These are phyloP conservation scores for Diabrotica undecimpunctata DNA, from an alignment of 1,140 invertebrate species.

Conservation along the genomic window DNA sequence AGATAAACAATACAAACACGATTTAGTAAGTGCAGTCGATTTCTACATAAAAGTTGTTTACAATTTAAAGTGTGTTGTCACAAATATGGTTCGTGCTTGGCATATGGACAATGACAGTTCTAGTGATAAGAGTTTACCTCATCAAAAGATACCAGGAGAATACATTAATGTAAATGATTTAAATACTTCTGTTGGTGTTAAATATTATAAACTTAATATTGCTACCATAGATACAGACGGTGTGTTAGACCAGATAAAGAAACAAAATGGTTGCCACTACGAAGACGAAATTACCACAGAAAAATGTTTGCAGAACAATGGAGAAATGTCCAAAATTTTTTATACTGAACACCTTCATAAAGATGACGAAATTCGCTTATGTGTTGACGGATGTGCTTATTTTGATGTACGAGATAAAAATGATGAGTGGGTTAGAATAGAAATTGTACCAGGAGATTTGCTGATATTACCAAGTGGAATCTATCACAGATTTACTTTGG, in stretches of 20 bases:
- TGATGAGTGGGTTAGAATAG: constrained; percentile 93
- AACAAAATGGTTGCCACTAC: constrained; percentile 80
- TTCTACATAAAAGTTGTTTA: no score
- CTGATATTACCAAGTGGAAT: constrained; percentile 93
- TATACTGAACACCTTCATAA: constrained; percentile 57
- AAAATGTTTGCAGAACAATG: no score
- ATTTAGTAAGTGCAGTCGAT: no score
- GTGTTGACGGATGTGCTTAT: constrained; percentile 85
- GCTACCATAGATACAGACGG: constrained; percentile 59
- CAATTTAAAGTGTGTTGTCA: no score
- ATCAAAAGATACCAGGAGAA: constrained; percentile 69
- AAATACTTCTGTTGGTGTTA: constrained; percentile 69
- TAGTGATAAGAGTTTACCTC: constrained; percentile 71
- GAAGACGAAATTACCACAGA: constrained; percentile 74
- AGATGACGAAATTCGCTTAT: constrained; percentile 93
- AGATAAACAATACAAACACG: no score
- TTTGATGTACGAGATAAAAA: constrained; percentile 88
- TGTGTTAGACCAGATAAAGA: constrained; percentile 66
- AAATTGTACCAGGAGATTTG: constrained; percentile 80
- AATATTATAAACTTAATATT: constrained; percentile 73
- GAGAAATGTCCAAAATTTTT: no score
- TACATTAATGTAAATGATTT: constrained; percentile 67
- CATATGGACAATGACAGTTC: constrained; percentile 68
- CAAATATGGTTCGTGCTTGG: constrained; percentile 80
- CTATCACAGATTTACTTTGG: constrained; percentile 94